Percentiles rank a stretch among this genome's conserved stretches.
Evolutionary conservation across 2,888 invertebrate species (phyloP).

Genomic region (Eupithecia inturbata): DNA sequence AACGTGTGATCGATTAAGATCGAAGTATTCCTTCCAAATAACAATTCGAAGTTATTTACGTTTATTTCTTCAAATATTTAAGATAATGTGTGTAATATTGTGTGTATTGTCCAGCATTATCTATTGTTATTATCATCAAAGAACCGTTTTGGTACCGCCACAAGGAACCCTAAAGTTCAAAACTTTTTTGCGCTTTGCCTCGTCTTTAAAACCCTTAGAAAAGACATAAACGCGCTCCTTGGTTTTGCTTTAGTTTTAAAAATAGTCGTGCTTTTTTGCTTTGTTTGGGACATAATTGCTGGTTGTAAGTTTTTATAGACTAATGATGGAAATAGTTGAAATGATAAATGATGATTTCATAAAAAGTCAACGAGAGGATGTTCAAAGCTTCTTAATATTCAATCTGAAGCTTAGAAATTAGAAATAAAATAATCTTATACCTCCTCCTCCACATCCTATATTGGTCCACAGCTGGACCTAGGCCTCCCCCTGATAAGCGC

Average conservation of each 20-base stretch:
- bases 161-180: slow-evolving; percentile 16
- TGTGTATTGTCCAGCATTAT: no score
- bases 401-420: no score
- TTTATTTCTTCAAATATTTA: background rate
- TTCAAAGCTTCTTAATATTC: no score
- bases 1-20: no score
- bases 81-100: no score
- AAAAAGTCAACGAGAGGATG: background rate
- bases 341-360: background rate
- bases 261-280: background rate
- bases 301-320: background rate
- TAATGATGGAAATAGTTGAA: background rate
- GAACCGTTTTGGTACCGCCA: background rate
- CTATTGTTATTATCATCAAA: no score
- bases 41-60: no score
- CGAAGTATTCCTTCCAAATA: no score
- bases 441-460: no score
- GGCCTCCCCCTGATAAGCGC: no score
- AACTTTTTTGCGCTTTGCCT: slow-evolving; percentile 10
- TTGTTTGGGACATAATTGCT: background rate
- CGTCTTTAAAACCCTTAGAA: slow-evolving; percentile 12
- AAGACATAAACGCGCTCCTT: slow-evolving; percentile 28
- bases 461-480: no score
- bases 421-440: no score
- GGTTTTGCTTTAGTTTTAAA: slow-evolving; percentile 3